phyloP scores from a whole-genome alignment of 2,888 invertebrate genomes.

The Scaptomyza caliginosa region DNA sequence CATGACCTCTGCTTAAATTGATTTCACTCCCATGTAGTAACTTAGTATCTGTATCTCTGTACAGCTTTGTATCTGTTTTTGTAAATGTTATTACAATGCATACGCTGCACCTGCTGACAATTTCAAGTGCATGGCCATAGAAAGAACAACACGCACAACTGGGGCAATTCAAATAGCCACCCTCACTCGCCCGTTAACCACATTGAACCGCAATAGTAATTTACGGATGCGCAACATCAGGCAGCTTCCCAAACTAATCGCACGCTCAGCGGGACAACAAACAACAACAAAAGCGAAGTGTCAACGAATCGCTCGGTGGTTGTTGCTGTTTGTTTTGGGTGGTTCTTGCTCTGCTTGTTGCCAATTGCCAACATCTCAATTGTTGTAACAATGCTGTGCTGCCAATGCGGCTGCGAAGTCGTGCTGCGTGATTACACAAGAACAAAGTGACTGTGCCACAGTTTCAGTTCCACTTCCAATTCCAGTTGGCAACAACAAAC shows the following conservation, averaged over 20 bases:
- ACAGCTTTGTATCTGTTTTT: constrained; percentile 40
- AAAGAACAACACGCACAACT: constrained; percentile 73
- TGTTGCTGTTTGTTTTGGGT: constrained; percentile 22
- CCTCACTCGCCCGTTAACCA: constrained; percentile 33
- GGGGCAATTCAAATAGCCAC: constrained; percentile 52
- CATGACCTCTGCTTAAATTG: constrained; percentile 64
- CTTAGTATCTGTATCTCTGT: constrained; percentile 34
- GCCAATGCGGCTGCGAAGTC: constrained; percentile 45
- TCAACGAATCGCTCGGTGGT: constrained; percentile 34
- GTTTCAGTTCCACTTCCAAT: constrained; percentile 16
- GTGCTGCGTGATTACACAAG: constrained; percentile 72
- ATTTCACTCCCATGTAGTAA: constrained; percentile 54
- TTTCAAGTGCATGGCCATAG: constrained; percentile 80
- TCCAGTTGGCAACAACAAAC: constrained; percentile 32
- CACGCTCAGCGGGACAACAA: constrained; percentile 59
- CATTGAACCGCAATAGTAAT: constrained; percentile 81
- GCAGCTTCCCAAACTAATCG: constrained; percentile 76
- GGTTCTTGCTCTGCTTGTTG: constrained; percentile 53
- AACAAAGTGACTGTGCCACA: constrained; percentile 41
- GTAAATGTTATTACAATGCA: constrained; percentile 73
- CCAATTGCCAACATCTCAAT: constrained; percentile 77
- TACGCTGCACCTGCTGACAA: constrained; percentile 83
- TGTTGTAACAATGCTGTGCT: constrained; percentile 52
- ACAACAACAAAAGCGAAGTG: constrained; percentile 37
- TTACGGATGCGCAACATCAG: constrained; percentile 77